Conservation (phyloP, 1,140 invertebrate species). For the Euura saliciscinereae region DNA sequence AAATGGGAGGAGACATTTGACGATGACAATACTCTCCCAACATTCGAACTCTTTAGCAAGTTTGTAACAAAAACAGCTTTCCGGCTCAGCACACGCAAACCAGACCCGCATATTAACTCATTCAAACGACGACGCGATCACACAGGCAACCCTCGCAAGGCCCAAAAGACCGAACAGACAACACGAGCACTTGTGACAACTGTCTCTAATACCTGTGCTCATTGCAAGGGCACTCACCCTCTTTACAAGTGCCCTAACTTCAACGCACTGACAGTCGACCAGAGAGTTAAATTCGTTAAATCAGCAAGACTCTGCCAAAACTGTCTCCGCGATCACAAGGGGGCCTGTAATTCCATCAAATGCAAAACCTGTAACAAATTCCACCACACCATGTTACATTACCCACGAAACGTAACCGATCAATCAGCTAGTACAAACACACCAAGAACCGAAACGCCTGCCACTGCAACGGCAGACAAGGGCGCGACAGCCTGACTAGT, state of each 20-base stretch:
- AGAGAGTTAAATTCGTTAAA: not conserved
- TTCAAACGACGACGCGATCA: not conserved
- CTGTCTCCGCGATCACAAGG: not conserved
- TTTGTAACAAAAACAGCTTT: not conserved
- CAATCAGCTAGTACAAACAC: not conserved
- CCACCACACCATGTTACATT: conserved; percentile 11
- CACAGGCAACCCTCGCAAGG: not conserved
- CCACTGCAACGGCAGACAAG: not conserved
- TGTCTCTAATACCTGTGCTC: not conserved
- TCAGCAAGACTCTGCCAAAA: not conserved
- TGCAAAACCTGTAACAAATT: not conserved
- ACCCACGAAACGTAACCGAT: not conserved
- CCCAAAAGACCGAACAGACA: not conserved
- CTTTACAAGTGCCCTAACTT: not conserved
- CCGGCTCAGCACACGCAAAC: not conserved
- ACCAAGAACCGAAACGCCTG: not conserved
- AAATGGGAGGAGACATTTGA: not conserved
- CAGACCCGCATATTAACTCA: not conserved
- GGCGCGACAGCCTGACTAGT: not conserved
- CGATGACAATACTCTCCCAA: not conserved
- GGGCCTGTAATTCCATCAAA: not conserved
- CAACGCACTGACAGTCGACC: not conserved
- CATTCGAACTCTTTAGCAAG: not conserved
- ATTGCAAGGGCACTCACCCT: not conserved
- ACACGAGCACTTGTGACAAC: not conserved